Percentiles rank a stretch among this genome's conserved stretches.
Evolutionary conservation across 2,888 invertebrate species (phyloP).

Genomic region (Agonum fuliginosum): DNA sequence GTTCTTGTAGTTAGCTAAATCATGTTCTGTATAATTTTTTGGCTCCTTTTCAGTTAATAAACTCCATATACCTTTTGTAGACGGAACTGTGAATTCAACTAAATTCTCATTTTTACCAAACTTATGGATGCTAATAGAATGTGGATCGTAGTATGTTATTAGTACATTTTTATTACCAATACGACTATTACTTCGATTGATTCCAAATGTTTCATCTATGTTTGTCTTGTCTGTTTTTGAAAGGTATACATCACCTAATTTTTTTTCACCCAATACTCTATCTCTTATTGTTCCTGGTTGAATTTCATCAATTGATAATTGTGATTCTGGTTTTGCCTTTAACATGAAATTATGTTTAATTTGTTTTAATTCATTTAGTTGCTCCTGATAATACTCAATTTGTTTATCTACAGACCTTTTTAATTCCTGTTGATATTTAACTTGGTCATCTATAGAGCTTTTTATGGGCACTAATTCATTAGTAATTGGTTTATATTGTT

Average conservation of each 20-base stretch:
- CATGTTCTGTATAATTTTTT: background rate
- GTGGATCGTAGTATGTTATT: slow-evolving; percentile 7
- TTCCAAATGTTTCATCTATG: slow-evolving; percentile 22
- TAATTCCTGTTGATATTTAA: background rate
- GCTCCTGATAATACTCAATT: background rate
- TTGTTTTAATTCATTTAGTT: background rate
- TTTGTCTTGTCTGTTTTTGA: slow-evolving; percentile 17
- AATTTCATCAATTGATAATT: slow-evolving; percentile 1
- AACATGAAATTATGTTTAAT: background rate
- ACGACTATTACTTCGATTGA: slow-evolving; percentile 7
- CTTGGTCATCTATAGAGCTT: background rate
- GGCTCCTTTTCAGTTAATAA: slow-evolving; percentile 4
- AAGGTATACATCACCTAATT: slow-evolving; percentile 4
- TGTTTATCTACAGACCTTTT: background rate
- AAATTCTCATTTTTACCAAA: slow-evolving; percentile 2
- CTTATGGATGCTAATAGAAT: background rate
- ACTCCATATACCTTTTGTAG: slow-evolving; percentile 1
- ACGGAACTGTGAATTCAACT: background rate
- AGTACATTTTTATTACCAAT: slow-evolving; percentile 24
- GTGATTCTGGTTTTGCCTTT: background rate
- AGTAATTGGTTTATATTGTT: background rate
- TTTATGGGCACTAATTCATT: background rate
- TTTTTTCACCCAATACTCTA: background rate
- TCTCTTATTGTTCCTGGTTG: background rate
- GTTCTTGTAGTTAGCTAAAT: slow-evolving; percentile 12